A percentile compares a stretch with the other conserved stretches of the same genome.
Conservation (phyloP, 2,797 vertebrate species). For the Micropoecilia bifurca region DNA sequence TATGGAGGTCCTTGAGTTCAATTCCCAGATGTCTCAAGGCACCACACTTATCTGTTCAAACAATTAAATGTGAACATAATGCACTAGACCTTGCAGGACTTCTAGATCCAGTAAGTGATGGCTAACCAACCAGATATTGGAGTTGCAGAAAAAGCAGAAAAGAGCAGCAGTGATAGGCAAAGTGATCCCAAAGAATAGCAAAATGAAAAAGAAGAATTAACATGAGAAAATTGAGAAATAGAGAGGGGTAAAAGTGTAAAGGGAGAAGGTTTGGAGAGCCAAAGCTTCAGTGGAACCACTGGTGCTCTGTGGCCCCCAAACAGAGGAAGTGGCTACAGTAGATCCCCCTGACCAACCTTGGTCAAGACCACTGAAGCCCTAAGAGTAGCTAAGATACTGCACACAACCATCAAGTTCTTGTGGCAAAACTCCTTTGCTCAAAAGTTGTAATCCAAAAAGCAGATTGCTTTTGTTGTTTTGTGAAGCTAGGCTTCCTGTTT, state of each 20-base stretch:
- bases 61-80: not conserved
- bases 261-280: not conserved
- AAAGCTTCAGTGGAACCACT: not conserved
- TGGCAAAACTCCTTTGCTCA: not conserved
- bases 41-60: not conserved
- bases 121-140: not conserved
- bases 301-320: not conserved
- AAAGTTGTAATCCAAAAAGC: not conserved
- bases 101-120: not conserved
- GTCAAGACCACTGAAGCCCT: not conserved
- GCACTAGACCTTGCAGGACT: not conserved
- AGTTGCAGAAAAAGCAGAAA: not conserved
- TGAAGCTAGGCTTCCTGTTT: conserved; percentile 30
- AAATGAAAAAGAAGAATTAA: not conserved
- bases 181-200: not conserved
- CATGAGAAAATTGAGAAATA: not conserved
- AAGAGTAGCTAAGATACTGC: not conserved
- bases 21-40: not conserved
- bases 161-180: not conserved
- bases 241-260: not conserved
- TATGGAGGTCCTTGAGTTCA: not conserved
- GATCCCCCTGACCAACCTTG: not conserved
- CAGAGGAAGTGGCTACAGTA: not conserved
- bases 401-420: not conserved
- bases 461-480: not conserved